Percentiles rank a stretch among this genome's conserved stretches.
Conservation (phyloP, 2,113 vertebrate species). For the Corythaixoides concolor region DNA sequence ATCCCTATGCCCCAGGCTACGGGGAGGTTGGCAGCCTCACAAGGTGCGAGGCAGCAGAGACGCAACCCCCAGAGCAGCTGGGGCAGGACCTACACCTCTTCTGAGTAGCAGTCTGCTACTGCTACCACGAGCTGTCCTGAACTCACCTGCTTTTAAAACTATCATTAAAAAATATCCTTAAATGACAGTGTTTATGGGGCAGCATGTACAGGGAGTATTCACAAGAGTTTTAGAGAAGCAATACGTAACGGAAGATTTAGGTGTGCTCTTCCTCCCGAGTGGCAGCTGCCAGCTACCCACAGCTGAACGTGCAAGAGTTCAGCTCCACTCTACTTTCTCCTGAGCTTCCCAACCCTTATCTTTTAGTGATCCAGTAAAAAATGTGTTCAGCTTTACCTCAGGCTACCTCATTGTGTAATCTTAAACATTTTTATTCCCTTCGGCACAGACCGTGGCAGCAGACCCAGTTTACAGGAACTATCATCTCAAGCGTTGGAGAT, state of each 20-base stretch:
- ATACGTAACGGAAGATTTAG: background rate
- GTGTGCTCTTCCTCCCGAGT: background rate
- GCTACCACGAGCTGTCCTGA: background rate
- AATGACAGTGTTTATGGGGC: background rate
- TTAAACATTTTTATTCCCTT: background rate
- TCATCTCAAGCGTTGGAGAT: background rate
- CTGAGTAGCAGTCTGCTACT: background rate
- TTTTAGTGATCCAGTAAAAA: background rate
- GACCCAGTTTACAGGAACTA: background rate
- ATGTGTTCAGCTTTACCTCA: background rate
- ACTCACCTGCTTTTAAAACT: background rate
- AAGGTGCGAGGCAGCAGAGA: background rate
- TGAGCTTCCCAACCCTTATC: background rate
- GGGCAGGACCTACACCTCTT: background rate
- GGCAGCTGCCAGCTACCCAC: background rate
- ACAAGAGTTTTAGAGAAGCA: background rate
- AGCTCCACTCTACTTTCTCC: background rate
- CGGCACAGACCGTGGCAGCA: background rate
- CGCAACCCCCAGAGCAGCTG: background rate
- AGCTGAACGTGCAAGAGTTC: background rate
- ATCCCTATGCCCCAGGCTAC: rapidly evolving
- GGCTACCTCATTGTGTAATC: background rate
- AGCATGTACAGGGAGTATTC: background rate
- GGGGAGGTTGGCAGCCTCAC: background rate
- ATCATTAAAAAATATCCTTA: background rate